A percentile compares a stretch with the other conserved stretches of the same genome.
Evolutionary conservation across 1,140 invertebrate genomes (phyloP).

Genomic region (Halictus rubicundus): DNA sequence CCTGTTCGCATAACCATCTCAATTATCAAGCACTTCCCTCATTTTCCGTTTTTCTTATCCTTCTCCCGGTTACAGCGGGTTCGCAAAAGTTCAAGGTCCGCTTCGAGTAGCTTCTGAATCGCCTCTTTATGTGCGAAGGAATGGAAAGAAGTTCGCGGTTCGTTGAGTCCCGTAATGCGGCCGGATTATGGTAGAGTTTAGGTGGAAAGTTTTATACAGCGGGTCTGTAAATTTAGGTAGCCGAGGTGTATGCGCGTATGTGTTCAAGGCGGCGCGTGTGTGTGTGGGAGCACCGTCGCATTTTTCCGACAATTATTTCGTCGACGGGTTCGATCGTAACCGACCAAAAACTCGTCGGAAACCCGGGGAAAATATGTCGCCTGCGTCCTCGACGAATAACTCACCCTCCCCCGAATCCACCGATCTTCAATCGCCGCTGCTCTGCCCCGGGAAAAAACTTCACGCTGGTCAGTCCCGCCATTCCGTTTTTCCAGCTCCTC

Average conservation of each 20-base stretch:
- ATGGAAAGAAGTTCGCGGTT: neutral
- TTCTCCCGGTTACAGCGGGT: neutral
- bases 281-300: too few species aligned
- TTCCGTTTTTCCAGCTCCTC: neutral
- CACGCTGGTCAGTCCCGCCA: neutral
- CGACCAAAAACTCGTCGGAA: neutral
- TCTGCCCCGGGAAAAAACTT: neutral
- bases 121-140: neutral
- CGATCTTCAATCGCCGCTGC: neutral
- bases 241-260: too few species aligned
- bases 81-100: constrained; percentile 11
- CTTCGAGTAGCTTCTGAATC: neutral
- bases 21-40: neutral
- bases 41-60: neutral
- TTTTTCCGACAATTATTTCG: too few species aligned
- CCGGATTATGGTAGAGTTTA: neutral
- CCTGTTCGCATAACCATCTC: too few species aligned
- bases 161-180: neutral
- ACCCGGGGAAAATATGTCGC: neutral
- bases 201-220: neutral
- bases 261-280: too few species aligned
- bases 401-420: neutral
- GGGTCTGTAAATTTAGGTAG: neutral
- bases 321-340: too few species aligned
- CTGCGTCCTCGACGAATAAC: neutral